phyloP scores from a whole-genome alignment of 2,888 invertebrate genomes.

The Meandrusa payeni region DNA sequence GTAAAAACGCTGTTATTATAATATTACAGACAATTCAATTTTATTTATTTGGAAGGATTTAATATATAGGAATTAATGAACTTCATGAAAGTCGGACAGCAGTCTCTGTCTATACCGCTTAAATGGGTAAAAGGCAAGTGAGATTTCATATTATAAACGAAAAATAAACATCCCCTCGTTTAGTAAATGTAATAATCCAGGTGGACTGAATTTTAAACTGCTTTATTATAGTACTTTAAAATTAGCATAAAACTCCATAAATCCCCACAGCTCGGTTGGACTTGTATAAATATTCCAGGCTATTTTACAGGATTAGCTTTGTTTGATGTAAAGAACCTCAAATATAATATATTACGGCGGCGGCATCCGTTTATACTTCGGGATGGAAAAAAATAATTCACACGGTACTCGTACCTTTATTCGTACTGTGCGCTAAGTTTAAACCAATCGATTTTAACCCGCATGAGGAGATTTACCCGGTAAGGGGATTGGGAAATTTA shows the following conservation, averaged over 20 bases:
- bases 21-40: too few relatives aligned
- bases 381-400: constrained; percentile 67
- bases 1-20: too few relatives aligned
- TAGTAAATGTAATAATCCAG: not conserved
- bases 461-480: constrained; percentile 28
- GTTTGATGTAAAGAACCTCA: constrained; percentile 50
- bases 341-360: constrained; percentile 51
- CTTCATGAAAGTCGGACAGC: too few relatives aligned
- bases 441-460: constrained; percentile 56
- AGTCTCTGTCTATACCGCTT: too few relatives aligned
- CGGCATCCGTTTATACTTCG: constrained; percentile 51
- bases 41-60: too few relatives aligned
- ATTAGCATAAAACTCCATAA: constrained; percentile 15
- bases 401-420: constrained; percentile 50
- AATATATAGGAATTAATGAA: too few relatives aligned
- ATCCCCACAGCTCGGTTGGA: not conserved
- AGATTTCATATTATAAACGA: too few relatives aligned
- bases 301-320: constrained; percentile 28
- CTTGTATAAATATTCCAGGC: constrained; percentile 14
- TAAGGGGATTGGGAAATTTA: constrained; percentile 1
- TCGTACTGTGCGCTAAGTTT: constrained; percentile 54
- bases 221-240: constrained; percentile 3
- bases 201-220: constrained; percentile 6
- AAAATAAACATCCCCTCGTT: too few relatives aligned
- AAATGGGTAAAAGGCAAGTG: too few relatives aligned